Percentiles rank a stretch among this genome's conserved stretches.
Conservation (phyloP, 2,888 invertebrate species). For the Punctoribates punctum region DNA sequence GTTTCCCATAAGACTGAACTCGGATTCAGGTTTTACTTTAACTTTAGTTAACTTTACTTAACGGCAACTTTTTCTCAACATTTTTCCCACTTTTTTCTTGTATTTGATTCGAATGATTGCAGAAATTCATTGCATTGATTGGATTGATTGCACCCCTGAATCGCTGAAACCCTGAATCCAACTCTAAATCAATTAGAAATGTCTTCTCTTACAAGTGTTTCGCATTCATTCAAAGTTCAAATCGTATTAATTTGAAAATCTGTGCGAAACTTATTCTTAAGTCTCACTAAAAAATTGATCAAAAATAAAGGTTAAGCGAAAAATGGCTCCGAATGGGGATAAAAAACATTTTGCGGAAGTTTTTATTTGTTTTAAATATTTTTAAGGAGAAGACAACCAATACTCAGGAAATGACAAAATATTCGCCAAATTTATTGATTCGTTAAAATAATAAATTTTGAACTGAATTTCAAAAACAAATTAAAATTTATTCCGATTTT, state of each 20-base stretch:
- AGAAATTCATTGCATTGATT: not conserved
- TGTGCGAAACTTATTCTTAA: not conserved
- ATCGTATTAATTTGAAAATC: not conserved
- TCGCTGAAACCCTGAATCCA: too few relatives aligned
- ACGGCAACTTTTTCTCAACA: not conserved
- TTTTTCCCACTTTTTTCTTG: not conserved
- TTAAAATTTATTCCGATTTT: too few relatives aligned
- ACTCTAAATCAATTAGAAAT: not conserved
- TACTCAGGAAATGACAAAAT: too few relatives aligned
- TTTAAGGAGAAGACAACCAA: too few relatives aligned
- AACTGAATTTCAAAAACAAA: too few relatives aligned
- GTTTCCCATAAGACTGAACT: not conserved
- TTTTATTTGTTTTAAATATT: not conserved
- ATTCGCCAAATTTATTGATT: too few relatives aligned
- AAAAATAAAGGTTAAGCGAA: not conserved
- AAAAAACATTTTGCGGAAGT: not conserved
- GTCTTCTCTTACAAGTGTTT: not conserved
- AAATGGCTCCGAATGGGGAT: not conserved
- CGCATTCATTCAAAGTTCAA: not conserved
- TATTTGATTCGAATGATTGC: not conserved
- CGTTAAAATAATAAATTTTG: too few relatives aligned
- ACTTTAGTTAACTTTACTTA: too few relatives aligned
- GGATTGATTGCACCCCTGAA: too few relatives aligned
- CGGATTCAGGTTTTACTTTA: not conserved
- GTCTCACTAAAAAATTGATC: not conserved